These are phyloP conservation scores for Scrobipalpa costella DNA, from an alignment of 2,888 invertebrate species.

Conservation along the genomic window DNA sequence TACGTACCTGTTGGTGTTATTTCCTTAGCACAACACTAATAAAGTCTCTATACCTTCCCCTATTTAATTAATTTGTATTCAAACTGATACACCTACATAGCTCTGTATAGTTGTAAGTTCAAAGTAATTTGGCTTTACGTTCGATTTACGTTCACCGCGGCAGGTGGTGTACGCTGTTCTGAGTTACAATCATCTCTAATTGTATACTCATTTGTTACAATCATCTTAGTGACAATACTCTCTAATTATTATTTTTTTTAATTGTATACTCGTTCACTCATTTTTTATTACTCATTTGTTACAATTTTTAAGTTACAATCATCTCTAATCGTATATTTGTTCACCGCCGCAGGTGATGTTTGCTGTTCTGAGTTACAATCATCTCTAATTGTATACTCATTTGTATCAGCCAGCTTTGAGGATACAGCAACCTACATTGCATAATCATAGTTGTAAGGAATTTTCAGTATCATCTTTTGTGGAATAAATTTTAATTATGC, in stretches of 20 bases:
- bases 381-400: slow-evolving; percentile 11
- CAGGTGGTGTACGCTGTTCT: slow-evolving; percentile 39
- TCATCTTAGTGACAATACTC: not conserved
- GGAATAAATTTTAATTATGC: too few relatives aligned
- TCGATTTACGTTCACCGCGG: slow-evolving; percentile 42
- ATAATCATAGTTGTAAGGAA: too few relatives aligned
- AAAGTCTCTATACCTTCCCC: not conserved
- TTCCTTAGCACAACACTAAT: not conserved
- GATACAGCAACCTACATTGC: too few relatives aligned
- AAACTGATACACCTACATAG: slow-evolving; percentile 1
- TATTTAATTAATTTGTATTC: slow-evolving; percentile 3
- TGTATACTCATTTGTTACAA: slow-evolving; percentile 13
- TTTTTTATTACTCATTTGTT: too few relatives aligned
- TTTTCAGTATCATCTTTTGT: too few relatives aligned
- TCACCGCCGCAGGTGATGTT: slow-evolving; percentile 44
- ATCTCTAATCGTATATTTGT: too few relatives aligned
- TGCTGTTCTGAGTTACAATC: slow-evolving; percentile 36
- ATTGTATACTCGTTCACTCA: too few relatives aligned
- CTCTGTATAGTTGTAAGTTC: slow-evolving; percentile 7
- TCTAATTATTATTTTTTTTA: too few relatives aligned
- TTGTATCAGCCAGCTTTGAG: slow-evolving; percentile 17
- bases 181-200: slow-evolving; percentile 31
- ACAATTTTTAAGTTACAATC: too few relatives aligned
- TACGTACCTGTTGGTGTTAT: not conserved
- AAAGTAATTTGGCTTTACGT: slow-evolving; percentile 12